Evolutionary conservation across 2,113 vertebrate species (phyloP).

Genomic region (Sclerurus mexicanus): DNA sequence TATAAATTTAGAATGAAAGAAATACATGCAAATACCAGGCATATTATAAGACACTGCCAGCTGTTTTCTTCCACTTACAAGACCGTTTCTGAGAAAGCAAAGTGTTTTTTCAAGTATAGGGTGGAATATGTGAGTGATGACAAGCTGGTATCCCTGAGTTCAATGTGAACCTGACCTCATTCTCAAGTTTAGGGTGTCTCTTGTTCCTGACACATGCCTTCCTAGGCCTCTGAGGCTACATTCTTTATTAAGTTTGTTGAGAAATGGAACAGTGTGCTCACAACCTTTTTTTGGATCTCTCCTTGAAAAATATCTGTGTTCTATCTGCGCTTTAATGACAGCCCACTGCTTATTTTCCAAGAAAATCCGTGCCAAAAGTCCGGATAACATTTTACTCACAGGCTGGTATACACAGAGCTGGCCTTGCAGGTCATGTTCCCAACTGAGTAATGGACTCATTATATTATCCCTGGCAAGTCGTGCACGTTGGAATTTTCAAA

Average conservation of each 20-base stretch:
- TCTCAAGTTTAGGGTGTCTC: constrained; percentile 37
- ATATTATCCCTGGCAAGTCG: constrained; percentile 28
- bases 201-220: constrained; percentile 16
- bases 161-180: constrained; percentile 44
- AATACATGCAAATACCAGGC: constrained; percentile 48
- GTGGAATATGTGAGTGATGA: constrained; percentile 33
- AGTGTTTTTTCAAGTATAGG: neutral
- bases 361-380: constrained; percentile 20
- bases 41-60: constrained; percentile 45
- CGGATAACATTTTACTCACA: constrained; percentile 1
- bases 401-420: constrained; percentile 43
- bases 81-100: constrained; percentile 24
- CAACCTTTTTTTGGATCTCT: constrained; percentile 24
- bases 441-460: constrained; percentile 32
- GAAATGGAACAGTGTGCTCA: constrained; percentile 44
- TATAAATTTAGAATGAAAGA: constrained; percentile 49
- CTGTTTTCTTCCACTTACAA: constrained; percentile 51
- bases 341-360: constrained; percentile 18
- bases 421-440: constrained; percentile 41
- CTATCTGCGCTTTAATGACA: constrained; percentile 48
- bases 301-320: constrained; percentile 43
- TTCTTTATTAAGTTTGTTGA: constrained; percentile 46
- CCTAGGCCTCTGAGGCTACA: constrained; percentile 4
- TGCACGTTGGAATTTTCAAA: constrained; percentile 31
- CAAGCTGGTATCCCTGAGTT: constrained; percentile 34